These are phyloP conservation scores for Caenorhabditis briggsae DNA, from an alignment of 1,140 invertebrate species.

Conservation along the genomic window DNA sequence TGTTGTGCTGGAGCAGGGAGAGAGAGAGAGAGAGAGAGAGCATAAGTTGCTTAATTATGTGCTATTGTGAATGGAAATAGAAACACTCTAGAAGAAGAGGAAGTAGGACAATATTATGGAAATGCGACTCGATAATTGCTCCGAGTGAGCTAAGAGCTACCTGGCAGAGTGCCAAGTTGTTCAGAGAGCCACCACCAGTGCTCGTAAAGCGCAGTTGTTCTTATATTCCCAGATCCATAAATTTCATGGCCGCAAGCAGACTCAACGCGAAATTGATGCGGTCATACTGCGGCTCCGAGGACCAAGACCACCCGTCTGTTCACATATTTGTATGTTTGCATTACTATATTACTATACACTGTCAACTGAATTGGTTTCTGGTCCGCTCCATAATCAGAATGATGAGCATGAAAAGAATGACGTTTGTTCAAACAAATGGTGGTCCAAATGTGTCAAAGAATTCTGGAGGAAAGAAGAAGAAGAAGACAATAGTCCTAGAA, in stretches of 20 bases:
- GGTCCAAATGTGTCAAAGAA: no score
- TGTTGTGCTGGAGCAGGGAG: neutral
- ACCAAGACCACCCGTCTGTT: neutral
- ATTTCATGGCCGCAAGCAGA: neutral
- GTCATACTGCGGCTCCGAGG: neutral
- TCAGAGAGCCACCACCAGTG: neutral
- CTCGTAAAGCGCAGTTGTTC: neutral
- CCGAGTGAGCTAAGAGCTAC: constrained; percentile 5
- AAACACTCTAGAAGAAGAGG: neutral
- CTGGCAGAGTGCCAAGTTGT: constrained; percentile 12
- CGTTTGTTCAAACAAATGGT: constrained; percentile 51
- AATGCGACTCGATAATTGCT: constrained; percentile 41
- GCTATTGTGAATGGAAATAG: constrained; percentile 47
- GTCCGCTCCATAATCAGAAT: constrained; percentile 10
- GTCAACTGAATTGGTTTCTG: constrained; percentile 28
- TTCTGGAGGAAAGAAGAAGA: no score
- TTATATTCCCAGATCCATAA: constrained; percentile 12
- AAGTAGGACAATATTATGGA: constrained; percentile 34
- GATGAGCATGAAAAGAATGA: neutral
- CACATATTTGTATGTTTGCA: constrained; percentile 49
- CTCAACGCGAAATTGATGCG: constrained; percentile 18
- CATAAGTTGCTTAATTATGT: constrained; percentile 56
- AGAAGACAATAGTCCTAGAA: neutral
- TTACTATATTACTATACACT: constrained; percentile 51
- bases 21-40: neutral